A percentile compares a stretch with the other conserved stretches of the same genome.
Evolutionary conservation across 2,113 vertebrate genomes (phyloP).

Genomic region (Dolichallabes microphthalmus): DNA sequence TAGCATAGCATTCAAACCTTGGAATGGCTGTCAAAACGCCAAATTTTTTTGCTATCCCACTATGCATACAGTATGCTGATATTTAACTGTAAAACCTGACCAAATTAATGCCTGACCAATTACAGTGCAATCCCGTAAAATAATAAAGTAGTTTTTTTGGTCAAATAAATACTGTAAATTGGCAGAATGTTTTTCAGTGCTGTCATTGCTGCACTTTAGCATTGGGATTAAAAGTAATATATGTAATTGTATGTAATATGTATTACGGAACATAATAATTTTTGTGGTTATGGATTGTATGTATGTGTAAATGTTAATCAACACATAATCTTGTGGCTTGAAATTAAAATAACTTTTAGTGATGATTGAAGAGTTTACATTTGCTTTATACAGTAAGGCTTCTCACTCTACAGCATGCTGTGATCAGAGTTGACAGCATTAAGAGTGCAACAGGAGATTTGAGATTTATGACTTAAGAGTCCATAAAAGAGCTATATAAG

Average conservation of each 20-base stretch:
- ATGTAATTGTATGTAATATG: too few relatives aligned
- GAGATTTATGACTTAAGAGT: conserved; percentile 57
- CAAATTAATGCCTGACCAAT: neutral
- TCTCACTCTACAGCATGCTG: neutral
- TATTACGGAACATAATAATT: neutral
- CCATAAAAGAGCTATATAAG: conserved; percentile 61
- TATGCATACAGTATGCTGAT: neutral
- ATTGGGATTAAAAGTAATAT: neutral
- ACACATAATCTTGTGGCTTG: neutral
- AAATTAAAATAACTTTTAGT: neutral
- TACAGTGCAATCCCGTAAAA: neutral
- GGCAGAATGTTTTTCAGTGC: neutral
- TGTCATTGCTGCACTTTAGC: neutral
- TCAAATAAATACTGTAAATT: neutral
- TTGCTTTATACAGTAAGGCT: neutral
- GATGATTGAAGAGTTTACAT: neutral
- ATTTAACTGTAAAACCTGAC: neutral
- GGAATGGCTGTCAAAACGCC: neutral
- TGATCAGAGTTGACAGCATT: conserved; percentile 21
- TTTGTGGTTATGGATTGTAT: neutral
- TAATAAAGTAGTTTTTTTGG: neutral
- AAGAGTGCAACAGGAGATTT: conserved; percentile 22
- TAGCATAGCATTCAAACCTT: neutral
- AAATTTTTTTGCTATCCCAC: neutral
- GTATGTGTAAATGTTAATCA: neutral